Base-by-base conservation (phyloP, 2,888 invertebrate genomes). In the Lydus trimaculatus region DNA sequence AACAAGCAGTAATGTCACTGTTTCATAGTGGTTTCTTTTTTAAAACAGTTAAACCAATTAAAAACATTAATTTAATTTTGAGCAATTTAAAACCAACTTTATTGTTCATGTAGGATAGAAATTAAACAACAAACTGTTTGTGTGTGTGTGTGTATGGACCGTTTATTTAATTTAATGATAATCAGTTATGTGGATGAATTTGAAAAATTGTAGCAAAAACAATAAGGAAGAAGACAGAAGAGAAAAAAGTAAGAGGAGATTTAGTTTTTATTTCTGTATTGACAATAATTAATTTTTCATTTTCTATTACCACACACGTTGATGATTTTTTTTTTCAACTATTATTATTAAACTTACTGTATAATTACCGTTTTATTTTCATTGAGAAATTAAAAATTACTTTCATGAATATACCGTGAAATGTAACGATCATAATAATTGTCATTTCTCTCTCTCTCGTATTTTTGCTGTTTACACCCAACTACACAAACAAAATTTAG, bases 351-450 rank as follows among this genome's bases (percentile, higher is more conserved):
- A 66, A 66, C 70, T 70, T 70, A 70, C 70, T 70, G 70, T 70
- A 70, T 70, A 70, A 70, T 70, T 70, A 70, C 70, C 61, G 70
- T 70, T 70, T 70, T 65, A 65, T 66, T 66, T 66, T 64, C 70
- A 66, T 58, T 64, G 64, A 66, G 43, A n/a, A n/a, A n/a, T 65
- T 66, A 66, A 73, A 69, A 73, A 69, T 70, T 72, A 70, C 70
- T 73, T 72, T 73, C 67, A 63, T 65, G 65, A 65, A 70, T 67
- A 70, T 67, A 66, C 63, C 69, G 48, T 65, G 70, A 68, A 60
- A 67, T 64, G 63, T 63, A 43, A 70, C 73, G 70, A 64, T 63
- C 69, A 72, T 72, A 72, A 72, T 72, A 72, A 73, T 72, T 67
- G 65, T 61, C 64, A 33, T 56, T 25, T 15, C 6, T 56, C 25